Conservation (phyloP, 2,888 invertebrate genomes). For the Drosophila prostipennis region DNA sequence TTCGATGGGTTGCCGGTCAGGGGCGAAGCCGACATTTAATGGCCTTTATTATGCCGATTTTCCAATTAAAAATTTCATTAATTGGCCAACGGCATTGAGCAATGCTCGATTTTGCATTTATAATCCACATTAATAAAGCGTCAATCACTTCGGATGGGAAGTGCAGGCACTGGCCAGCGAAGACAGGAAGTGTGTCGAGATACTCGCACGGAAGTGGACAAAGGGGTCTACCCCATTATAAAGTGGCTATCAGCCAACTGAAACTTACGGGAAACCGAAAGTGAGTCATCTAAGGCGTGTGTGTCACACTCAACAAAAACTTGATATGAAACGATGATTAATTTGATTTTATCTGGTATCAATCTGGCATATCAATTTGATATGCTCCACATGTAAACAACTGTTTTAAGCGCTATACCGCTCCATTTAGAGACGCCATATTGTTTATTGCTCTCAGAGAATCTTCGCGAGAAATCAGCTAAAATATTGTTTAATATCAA, state of each 20-base stretch:
- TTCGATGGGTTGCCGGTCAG: background rate
- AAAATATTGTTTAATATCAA: no score
- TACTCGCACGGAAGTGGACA: slow-evolving; percentile 20
- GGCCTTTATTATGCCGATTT: slow-evolving; percentile 30
- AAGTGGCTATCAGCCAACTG: background rate
- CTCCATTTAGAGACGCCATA: no score
- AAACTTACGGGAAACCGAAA: background rate
- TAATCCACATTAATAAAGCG: slow-evolving; percentile 21
- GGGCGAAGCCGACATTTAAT: slow-evolving; percentile 4
- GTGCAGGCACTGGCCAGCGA: slow-evolving; percentile 2
- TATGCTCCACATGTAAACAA: no score
- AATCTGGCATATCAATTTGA: no score
- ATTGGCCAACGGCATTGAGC: slow-evolving; percentile 30
- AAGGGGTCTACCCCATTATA: no score
- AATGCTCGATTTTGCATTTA: slow-evolving; percentile 26
- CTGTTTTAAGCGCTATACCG: no score
- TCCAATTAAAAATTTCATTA: slow-evolving; percentile 29
- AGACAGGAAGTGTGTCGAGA: slow-evolving; percentile 15
- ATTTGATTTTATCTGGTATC: no score
- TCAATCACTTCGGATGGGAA: slow-evolving; percentile 22
- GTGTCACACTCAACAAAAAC: no score
- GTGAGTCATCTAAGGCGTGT: background rate
- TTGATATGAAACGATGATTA: no score
- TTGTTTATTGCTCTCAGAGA: no score
- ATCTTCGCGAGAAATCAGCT: no score